Evolutionary conservation across 2,888 invertebrate species (phyloP).

Genomic region (Myathropa florea): DNA sequence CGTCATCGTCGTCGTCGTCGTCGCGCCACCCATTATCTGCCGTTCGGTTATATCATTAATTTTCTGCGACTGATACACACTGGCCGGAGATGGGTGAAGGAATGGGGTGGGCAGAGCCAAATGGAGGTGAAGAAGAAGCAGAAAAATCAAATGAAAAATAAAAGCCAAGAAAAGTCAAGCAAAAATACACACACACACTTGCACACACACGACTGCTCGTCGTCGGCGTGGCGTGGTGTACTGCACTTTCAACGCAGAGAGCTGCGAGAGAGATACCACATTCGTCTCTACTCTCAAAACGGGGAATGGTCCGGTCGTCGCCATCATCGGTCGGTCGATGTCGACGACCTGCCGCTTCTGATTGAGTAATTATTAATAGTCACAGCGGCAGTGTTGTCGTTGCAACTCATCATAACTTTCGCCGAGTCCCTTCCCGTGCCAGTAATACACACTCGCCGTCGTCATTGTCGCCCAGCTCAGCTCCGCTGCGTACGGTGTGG

Average conservation of each 20-base stretch:
- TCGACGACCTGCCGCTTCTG: constrained; percentile 60
- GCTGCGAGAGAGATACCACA: not conserved
- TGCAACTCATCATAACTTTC: constrained; percentile 21
- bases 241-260: constrained; percentile 27
- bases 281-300: constrained; percentile 26
- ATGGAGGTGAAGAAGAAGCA: constrained; percentile 8
- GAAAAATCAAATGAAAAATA: constrained; percentile 32
- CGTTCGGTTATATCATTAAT: constrained; percentile 60
- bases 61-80: constrained; percentile 45
- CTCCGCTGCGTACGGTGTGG: not conserved
- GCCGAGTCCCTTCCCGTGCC: not conserved
- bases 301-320: constrained; percentile 11
- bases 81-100: too few relatives aligned
- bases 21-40: constrained; percentile 33
- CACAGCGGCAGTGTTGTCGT: constrained; percentile 19
- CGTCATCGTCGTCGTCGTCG: not conserved
- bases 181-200: constrained; percentile 28
- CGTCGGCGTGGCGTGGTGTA: not conserved
- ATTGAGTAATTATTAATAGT: constrained; percentile 71
- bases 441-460: too few relatives aligned
- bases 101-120: not conserved
- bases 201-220: constrained; percentile 30
- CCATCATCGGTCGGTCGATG: constrained; percentile 16
- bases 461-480: too few relatives aligned
- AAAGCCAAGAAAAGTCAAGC: constrained; percentile 6